Conservation (phyloP, 2,113 vertebrate genomes). For the Pachycephala philippinensis region DNA sequence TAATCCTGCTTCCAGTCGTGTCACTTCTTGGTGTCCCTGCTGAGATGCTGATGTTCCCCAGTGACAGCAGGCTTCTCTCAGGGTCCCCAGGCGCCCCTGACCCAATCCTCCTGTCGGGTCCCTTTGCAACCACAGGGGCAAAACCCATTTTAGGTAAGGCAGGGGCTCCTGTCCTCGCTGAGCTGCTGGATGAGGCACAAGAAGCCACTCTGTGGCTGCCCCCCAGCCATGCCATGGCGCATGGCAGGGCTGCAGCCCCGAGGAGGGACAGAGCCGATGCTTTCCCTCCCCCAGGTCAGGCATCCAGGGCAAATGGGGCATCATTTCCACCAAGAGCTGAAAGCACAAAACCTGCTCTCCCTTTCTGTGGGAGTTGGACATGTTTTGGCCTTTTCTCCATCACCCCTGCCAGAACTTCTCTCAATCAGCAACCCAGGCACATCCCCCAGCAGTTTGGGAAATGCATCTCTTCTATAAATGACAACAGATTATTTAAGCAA, state of each 20-base stretch:
- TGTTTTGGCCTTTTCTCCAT: not conserved
- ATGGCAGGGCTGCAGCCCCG: not conserved
- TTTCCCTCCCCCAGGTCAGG: not conserved
- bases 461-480: conserved; percentile 24
- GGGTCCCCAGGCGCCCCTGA: accelerated
- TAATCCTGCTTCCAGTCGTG: not conserved
- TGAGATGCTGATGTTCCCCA: not conserved
- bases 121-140: not conserved
- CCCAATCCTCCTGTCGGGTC: accelerated
- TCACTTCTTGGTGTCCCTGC: not conserved
- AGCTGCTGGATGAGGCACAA: not conserved
- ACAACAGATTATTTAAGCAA: conserved; percentile 11
- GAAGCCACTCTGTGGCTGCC: not conserved
- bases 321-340: not conserved
- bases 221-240: not conserved
- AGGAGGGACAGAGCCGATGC: not conserved
- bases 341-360: not conserved
- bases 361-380: not conserved
- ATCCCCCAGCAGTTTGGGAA: not conserved
- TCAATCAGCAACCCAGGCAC: not conserved
- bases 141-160: not conserved
- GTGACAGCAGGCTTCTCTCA: not conserved
- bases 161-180: accelerated
- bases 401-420: not conserved
- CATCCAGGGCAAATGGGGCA: not conserved